A percentile compares a stretch with the other conserved stretches of the same genome.
These are phyloP conservation scores for Eremophila alpestris DNA, from an alignment of 2,797 vertebrate genomes.

Conservation along the genomic window DNA sequence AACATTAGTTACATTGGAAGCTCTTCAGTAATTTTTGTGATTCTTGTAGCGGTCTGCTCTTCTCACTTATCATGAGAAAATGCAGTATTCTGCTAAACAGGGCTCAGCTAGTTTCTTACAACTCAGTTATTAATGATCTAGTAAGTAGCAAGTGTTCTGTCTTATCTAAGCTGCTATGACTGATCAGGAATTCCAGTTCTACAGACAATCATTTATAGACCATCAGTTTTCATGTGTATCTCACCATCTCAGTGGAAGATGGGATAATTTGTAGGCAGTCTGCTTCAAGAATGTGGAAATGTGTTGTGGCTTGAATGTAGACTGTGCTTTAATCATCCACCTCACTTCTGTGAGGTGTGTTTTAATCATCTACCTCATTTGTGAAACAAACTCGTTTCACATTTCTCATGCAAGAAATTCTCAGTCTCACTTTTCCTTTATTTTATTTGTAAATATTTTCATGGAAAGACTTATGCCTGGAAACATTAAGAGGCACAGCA, in stretches of 20 bases:
- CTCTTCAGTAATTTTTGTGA: neutral
- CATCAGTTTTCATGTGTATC: neutral
- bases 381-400: neutral
- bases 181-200: neutral
- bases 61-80: neutral
- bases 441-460: neutral
- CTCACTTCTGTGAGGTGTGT: neutral
- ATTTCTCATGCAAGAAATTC: neutral
- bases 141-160: neutral
- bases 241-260: neutral
- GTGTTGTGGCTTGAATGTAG: neutral
- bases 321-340: neutral
- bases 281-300: neutral
- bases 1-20: neutral
- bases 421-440: neutral
- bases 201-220: neutral
- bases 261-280: neutral
- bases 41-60: neutral
- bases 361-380: neutral
- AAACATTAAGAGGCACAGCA: neutral
- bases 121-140: neutral
- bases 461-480: neutral
- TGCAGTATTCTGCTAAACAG: neutral
- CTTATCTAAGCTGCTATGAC: neutral
- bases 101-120: neutral